Evolutionary conservation across 1,140 invertebrate species (phyloP).

Genomic region (Zaprionus capensis): DNA sequence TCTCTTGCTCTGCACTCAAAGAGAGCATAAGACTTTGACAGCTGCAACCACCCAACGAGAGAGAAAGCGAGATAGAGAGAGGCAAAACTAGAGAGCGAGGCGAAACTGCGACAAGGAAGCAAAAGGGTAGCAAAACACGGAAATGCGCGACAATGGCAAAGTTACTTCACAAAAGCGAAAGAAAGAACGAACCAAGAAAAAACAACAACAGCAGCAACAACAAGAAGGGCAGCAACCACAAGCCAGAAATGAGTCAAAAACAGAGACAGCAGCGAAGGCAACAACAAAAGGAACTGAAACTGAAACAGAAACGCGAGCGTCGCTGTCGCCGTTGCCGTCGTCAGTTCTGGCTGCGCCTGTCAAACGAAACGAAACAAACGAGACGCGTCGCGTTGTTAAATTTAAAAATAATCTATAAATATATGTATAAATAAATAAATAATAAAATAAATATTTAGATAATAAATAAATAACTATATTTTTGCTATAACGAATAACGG

Average conservation of each 20-base stretch:
- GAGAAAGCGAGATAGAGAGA: conserved; percentile 15
- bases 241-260: conserved; percentile 30
- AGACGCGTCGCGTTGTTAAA: conserved; percentile 54
- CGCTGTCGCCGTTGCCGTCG: conserved; percentile 13
- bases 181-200: conserved; percentile 29
- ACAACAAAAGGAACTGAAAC: conserved; percentile 1
- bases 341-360: conserved; percentile 40
- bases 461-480: conserved; percentile 52
- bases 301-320: conserved; percentile 30
- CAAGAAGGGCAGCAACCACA: conserved; percentile 24
- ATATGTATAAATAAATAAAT: conserved; percentile 8
- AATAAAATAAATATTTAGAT: conserved; percentile 42
- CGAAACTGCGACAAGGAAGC: conserved; percentile 58
- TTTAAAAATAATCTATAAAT: conserved; percentile 29
- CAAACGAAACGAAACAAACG: conserved; percentile 63
- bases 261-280: conserved; percentile 42
- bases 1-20: neutral
- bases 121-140: conserved; percentile 79
- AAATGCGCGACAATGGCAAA: conserved; percentile 69
- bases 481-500: conserved; percentile 60
- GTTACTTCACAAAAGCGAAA: conserved; percentile 58
- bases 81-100: conserved; percentile 2
- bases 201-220: conserved; percentile 22
- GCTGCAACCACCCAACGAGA: conserved; percentile 13
- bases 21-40: neutral